A percentile compares a stretch with the other conserved stretches of the same genome.
Conservation (phyloP, 2,797 vertebrate species). For the Zonotrichia albicollis region DNA sequence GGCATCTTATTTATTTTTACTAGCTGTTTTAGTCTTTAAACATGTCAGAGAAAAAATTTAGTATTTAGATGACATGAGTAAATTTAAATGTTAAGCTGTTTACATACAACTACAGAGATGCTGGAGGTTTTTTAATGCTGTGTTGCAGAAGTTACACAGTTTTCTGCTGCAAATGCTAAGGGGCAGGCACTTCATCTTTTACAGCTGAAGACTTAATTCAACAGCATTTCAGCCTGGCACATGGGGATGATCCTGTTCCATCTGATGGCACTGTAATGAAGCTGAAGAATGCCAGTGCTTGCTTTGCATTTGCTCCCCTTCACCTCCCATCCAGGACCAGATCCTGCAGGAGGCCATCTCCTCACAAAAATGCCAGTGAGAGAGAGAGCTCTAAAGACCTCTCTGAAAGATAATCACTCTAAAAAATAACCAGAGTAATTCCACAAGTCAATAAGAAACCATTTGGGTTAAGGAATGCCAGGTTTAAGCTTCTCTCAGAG, state of each 20-base stretch:
- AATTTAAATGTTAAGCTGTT: not conserved
- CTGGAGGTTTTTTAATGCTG: not conserved
- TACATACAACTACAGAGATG: not conserved
- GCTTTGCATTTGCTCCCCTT: constrained; percentile 3
- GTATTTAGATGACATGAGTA: not conserved
- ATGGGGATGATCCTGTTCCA: not conserved
- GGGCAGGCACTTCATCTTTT: not conserved
- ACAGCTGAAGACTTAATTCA: not conserved
- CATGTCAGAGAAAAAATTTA: not conserved
- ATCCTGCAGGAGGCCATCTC: not conserved
- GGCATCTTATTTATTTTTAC: not conserved
- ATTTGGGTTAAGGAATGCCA: not conserved
- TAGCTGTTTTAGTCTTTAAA: not conserved
- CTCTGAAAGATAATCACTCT: not conserved
- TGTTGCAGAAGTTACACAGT: not conserved
- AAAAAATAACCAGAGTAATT: not conserved
- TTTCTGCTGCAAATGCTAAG: not conserved
- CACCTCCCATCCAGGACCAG: not conserved
- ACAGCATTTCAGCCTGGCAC: not conserved
- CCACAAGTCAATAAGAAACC: not conserved
- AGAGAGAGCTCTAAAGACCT: not conserved
- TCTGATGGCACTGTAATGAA: constrained; percentile 14
- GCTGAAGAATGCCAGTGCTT: not conserved
- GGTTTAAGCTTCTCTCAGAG: not conserved
- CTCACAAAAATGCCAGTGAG: not conserved